These are phyloP conservation scores for Mimas tiliae DNA, from an alignment of 2,888 invertebrate species.

Conservation along the genomic window DNA sequence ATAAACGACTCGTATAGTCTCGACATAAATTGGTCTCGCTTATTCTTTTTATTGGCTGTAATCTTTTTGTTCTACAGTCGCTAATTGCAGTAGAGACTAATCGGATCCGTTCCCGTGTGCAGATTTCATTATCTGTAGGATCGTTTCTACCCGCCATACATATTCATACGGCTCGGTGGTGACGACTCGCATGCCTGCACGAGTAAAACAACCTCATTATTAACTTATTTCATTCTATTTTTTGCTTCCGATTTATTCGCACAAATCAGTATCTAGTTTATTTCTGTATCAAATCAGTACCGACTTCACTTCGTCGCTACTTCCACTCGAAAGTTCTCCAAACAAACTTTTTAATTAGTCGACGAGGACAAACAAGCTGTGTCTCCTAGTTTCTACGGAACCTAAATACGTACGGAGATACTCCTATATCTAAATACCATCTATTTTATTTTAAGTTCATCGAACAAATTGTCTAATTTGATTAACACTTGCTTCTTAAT, in stretches of 20 bases:
- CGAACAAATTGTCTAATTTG: neutral
- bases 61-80: constrained; percentile 49
- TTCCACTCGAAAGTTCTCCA: constrained; percentile 67
- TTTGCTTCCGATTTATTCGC: constrained; percentile 33
- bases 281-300: constrained; percentile 67
- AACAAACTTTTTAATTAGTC: constrained; percentile 85
- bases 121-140: constrained; percentile 79
- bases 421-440: constrained; percentile 53
- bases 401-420: constrained; percentile 60
- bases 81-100: constrained; percentile 75
- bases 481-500: neutral
- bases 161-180: constrained; percentile 66
- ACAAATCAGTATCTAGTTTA: constrained; percentile 58
- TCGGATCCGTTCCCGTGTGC: constrained; percentile 74
- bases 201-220: constrained; percentile 60
- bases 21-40: neutral
- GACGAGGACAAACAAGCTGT: constrained; percentile 81
- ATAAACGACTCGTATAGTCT: neutral
- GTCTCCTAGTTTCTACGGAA: constrained; percentile 70
- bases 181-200: constrained; percentile 55
- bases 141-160: constrained; percentile 73
- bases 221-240: constrained; percentile 39
- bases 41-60: too few relatives aligned
- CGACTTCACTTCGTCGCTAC: constrained; percentile 67
- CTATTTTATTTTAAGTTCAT: constrained; percentile 18